Evolutionary conservation across 53 echinoderm and acorn worm genomes (phyloP).

Genomic region (Patiria pectinifera): DNA sequence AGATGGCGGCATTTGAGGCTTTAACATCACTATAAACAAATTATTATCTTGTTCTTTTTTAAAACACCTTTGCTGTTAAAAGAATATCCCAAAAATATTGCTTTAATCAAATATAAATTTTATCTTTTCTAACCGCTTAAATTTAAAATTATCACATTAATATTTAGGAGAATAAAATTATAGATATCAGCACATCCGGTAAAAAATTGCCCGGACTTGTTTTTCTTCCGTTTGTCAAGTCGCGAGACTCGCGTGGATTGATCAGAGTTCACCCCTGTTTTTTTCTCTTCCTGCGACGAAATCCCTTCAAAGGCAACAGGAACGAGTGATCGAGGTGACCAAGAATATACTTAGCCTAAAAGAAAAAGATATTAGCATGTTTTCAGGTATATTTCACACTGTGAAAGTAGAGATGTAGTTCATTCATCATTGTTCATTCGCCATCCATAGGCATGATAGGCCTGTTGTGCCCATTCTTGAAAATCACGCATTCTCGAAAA

Average conservation of each 20-base stretch:
- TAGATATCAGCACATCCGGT: constrained; percentile 47
- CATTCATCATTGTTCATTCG: no score
- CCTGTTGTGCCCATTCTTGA: no score
- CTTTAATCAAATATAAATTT: no score
- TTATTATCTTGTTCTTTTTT: not conserved
- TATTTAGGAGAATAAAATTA: not conserved
- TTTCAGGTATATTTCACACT: not conserved
- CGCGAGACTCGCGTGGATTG: not conserved
- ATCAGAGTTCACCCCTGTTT: not conserved
- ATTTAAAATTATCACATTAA: not conserved
- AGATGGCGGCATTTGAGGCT: not conserved
- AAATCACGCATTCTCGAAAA: no score
- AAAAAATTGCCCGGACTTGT: not conserved
- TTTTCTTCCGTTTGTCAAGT: constrained; percentile 46
- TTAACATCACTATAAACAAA: not conserved
- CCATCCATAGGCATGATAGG: no score
- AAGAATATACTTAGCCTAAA: not conserved
- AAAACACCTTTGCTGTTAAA: not conserved
- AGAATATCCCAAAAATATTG: not conserved
- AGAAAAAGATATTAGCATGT: not conserved
- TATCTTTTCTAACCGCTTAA: not conserved
- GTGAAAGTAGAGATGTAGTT: not conserved
- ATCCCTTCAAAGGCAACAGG: not conserved
- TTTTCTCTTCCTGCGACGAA: not conserved
- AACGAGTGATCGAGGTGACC: not conserved